These are phyloP conservation scores for Pseudococcus jackbeardsleyi DNA, from an alignment of 2,888 invertebrate genomes.

Conservation along the genomic window DNA sequence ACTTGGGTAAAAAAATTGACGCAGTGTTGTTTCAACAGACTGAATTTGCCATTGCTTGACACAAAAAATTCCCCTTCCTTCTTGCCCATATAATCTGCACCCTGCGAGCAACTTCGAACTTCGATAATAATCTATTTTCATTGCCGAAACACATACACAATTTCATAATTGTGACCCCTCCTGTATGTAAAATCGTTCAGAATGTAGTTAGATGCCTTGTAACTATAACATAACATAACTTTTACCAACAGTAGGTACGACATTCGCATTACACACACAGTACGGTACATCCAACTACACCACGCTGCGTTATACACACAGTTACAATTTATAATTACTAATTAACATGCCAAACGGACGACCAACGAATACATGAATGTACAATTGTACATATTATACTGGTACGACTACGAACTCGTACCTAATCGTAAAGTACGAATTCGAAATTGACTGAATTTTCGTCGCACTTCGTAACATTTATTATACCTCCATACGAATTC, in stretches of 20 bases:
- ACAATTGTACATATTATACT: neutral
- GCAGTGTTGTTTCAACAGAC: too few relatives aligned
- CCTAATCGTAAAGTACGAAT: neutral
- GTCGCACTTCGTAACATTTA: neutral
- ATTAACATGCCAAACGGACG: constrained; percentile 17
- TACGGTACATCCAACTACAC: neutral
- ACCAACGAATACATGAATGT: neutral
- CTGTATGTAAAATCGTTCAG: neutral
- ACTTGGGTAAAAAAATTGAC: too few relatives aligned
- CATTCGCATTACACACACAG: too few relatives aligned
- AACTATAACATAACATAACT: too few relatives aligned
- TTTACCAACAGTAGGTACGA: too few relatives aligned
- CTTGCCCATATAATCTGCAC: too few relatives aligned
- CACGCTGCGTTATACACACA: neutral
- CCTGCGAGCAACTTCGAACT: neutral
- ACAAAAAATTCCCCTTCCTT: too few relatives aligned
- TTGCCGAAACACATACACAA: neutral
- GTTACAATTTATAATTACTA: neutral
- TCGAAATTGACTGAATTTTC: neutral
- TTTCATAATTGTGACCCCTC: neutral
- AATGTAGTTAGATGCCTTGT: neutral
- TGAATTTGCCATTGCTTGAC: too few relatives aligned
- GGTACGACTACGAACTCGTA: neutral
- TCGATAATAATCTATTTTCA: neutral
- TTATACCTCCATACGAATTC: neutral